Conservation (phyloP, 2,888 invertebrate genomes). For the Arctia plantaginis region DNA sequence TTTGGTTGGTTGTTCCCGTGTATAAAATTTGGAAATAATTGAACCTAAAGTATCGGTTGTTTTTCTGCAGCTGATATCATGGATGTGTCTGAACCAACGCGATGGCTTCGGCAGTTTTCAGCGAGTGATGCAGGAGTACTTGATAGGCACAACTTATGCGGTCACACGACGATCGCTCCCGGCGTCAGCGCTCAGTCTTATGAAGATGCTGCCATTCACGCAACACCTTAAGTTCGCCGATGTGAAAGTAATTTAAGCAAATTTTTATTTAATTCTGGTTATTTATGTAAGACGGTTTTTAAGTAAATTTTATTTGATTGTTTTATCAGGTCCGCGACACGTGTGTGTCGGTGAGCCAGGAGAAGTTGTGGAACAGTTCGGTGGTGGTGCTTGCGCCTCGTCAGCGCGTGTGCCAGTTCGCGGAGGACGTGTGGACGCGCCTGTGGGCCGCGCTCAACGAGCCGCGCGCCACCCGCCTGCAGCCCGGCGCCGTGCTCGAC, state of each 20-base stretch:
- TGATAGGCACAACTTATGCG: conserved; percentile 91
- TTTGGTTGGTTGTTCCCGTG: no score
- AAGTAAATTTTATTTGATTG: no score
- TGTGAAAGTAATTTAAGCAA: conserved; percentile 81
- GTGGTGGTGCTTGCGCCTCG: conserved; percentile 94
- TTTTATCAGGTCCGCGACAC: conserved; percentile 76
- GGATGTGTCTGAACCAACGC: conserved; percentile 76
- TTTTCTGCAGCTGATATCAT: conserved; percentile 85
- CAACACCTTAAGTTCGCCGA: conserved; percentile 88
- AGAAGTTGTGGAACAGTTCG: conserved; percentile 92
- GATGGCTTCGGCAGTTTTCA: conserved; percentile 83
- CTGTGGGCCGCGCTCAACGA: conserved; percentile 90
- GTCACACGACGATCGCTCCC: conserved; percentile 90
- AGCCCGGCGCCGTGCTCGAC: conserved; percentile 90
- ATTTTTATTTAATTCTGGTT: background rate
- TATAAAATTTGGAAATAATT: no score
- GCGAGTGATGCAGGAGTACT: conserved; percentile 92
- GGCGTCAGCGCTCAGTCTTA: conserved; percentile 89
- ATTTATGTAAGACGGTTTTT: no score
- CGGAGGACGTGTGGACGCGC: conserved; percentile 93
- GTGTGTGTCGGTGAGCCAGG: conserved; percentile 89
- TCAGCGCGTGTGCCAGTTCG: conserved; percentile 93
- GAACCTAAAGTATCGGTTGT: background rate
- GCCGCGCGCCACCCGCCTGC: conserved; percentile 82
- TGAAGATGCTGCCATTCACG: conserved; percentile 90